Evolutionary conservation across 2,888 invertebrate species (phyloP).

Genomic region (Lithophane ornitopus): DNA sequence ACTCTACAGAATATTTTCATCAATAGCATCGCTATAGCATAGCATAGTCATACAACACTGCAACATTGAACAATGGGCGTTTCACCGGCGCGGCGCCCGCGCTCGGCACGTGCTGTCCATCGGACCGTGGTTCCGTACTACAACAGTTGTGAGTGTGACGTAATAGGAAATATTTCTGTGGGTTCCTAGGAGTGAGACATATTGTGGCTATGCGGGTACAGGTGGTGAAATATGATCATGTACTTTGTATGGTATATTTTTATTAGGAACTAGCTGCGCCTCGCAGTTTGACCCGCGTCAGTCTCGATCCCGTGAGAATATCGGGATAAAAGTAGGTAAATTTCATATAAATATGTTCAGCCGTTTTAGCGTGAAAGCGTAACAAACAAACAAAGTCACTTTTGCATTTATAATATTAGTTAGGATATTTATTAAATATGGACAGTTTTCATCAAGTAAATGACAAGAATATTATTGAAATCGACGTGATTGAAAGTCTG

Average conservation of each 20-base stretch:
- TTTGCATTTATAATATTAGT: no score
- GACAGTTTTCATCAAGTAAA: not conserved
- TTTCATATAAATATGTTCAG: no score
- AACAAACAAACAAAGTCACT: no score
- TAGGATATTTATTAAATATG: no score
- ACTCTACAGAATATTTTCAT: not conserved
- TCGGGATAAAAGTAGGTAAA: no score
- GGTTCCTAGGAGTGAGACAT: conserved; percentile 41
- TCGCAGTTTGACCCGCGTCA: no score
- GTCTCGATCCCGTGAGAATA: no score
- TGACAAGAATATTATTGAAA: not conserved
- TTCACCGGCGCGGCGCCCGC: conserved; percentile 49
- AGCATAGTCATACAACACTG: conserved; percentile 6
- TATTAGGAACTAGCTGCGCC: no score
- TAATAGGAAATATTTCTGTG: conserved; percentile 42
- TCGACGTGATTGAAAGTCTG: not conserved
- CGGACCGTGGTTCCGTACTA: conserved; percentile 60
- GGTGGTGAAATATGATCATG: conserved; percentile 18
- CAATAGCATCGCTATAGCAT: conserved; percentile 21
- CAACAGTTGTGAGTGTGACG: conserved; percentile 42
- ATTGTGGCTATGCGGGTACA: conserved; percentile 43
- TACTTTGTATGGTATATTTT: not conserved
- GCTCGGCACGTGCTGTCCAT: conserved; percentile 66
- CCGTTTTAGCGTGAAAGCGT: no score
- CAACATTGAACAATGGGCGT: conserved; percentile 22